Evolutionary conservation across 2,113 vertebrate genomes (phyloP), one percentile per base, ranked within the genome.

Genomic region (Penelope pileata): DNA sequence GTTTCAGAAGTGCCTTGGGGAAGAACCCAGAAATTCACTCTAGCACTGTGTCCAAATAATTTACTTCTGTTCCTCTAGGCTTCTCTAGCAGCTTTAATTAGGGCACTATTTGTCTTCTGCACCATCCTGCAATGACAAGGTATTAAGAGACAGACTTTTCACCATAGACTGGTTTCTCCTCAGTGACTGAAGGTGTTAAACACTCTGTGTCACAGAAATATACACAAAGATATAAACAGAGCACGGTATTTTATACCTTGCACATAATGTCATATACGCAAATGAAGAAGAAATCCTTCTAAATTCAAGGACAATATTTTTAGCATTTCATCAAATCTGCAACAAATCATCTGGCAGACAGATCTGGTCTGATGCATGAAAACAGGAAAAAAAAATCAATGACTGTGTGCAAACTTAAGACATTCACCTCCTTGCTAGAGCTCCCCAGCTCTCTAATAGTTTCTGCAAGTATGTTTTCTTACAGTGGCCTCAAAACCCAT

Each of bases 401-500:
- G 83, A 56, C 67, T 6, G 2, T 93, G 47, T 40, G 42, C 78
- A 95, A 92, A 92, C 83, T 85, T 69, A 53, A 85, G 86, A 83
- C 76, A 78, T 96, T 81, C 88, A 92, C 83, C 83, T 94, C 80
- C 38, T 63, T 3, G 3, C 90, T 82, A 91, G 92, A 80, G 73
- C 83, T 93, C 80, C 77, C 78, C 76, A 63, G 86, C 36, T 91
- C 78, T 70, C 83, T 86, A 78, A 81, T 86, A 87, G 63, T 88
- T 88, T 88, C 81, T 93, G 36, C 67, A 96, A 89, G 67, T 90
- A 62, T 92, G 93, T 95, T 93, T 95, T 92, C 79, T 83, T 85
- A 78, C 91, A 90, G 34, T 70, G 88, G 91, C 92, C 93, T 97
- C 93, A 92, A 95, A 96, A 96, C 72, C 70, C 86, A 83, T 92